Evolutionary conservation across 2,797 vertebrate species (phyloP), one percentile per base, ranked within the genome.

Genomic region (Tarsius wallacei): DNA sequence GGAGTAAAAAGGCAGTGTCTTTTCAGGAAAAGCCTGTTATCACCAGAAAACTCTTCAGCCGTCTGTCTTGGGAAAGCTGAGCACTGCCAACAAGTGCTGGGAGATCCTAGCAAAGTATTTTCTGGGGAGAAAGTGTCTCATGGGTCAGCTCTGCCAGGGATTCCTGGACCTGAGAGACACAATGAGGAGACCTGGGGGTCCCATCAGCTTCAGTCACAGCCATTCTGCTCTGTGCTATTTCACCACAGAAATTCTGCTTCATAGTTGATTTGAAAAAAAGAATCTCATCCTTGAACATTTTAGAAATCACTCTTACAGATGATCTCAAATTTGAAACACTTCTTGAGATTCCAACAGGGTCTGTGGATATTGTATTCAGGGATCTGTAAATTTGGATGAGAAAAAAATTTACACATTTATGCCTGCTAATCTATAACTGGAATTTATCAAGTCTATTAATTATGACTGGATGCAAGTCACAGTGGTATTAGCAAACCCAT

Each of bases 21-120:
- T 57, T 97, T 97, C 59, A 87, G 95, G 97, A 97, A 98, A 88
- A 80, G 68, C 57, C 47, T 88, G 4, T 42, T 47, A 63, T 71
- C 22, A 17, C 2, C 33, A 14, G 59, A 51, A 57, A 91, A 81
- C 11, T 1, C 24, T 91, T 4, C 12, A 89, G 84, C 49, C 17
- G 53, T 68, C 63, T 70, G 51, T 36, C 59, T 57, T n/a, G 87
- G 95, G 91, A 76, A 80, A 76, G 70, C 1, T 47, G 49, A 77
- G 74, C 28, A 16, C 13, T 33, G 76, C 42, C 15, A 28, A 49
- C 13, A 51, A 53, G 10, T 51, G 63, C 14, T 36, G 42, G 61
- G 85, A 80, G 90, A 51, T 28, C 24, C 14, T 2, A 57, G 88
- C 5, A 7, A 74, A 82, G 9, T 51, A 22, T 51, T 93, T 97